Evolutionary conservation across 1,140 invertebrate species (phyloP).

Genomic region (Drosophila serrata): DNA sequence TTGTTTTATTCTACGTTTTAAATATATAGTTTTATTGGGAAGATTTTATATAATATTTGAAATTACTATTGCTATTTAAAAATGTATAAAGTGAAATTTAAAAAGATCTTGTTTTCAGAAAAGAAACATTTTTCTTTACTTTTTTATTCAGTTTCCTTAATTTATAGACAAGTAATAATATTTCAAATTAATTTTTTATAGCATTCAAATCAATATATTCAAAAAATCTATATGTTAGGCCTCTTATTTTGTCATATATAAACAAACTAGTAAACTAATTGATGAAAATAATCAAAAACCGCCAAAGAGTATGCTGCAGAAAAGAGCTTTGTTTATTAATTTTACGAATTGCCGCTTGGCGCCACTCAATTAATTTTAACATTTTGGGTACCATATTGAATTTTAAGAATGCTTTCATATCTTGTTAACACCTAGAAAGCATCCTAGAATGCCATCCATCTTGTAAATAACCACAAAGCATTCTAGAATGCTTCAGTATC

Average conservation of each 20-base stretch:
- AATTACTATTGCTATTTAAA: neutral
- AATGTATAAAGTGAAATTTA: neutral
- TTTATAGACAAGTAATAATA: neutral
- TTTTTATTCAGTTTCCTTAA: neutral
- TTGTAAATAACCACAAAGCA: too few species aligned
- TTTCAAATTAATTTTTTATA: neutral
- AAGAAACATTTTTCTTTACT: neutral
- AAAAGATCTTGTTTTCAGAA: neutral
- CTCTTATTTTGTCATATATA: too few species aligned
- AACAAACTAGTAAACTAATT: neutral
- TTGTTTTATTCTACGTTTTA: neutral
- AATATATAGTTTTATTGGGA: too few species aligned
- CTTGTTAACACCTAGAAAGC: neutral
- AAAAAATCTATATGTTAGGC: neutral
- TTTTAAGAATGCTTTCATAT: neutral
- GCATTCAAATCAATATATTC: neutral
- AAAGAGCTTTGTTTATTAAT: neutral
- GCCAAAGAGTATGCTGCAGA: slow-evolving; percentile 28
- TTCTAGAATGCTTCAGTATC: neutral
- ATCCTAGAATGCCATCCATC: too few species aligned
- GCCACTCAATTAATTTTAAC: neutral
- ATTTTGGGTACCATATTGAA: neutral
- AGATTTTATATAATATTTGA: neutral
- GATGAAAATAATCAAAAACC: too few species aligned
- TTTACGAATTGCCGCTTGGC: neutral